These are phyloP conservation scores for Toxotes lorentzi DNA, from an alignment of 2,797 vertebrate genomes.

Conservation along the genomic window DNA sequence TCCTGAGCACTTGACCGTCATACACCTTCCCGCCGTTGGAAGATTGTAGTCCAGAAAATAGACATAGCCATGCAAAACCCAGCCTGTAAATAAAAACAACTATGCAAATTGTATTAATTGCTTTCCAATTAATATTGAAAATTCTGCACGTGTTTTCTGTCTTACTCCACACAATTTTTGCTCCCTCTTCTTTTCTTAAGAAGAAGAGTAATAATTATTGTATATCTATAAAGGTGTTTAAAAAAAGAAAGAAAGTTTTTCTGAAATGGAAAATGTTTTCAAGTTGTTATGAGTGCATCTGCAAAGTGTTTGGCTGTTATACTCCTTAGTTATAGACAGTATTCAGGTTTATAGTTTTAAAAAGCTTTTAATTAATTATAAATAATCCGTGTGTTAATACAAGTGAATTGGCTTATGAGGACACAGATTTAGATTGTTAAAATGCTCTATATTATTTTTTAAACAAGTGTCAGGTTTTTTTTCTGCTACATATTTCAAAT, in stretches of 20 bases:
- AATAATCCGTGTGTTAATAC: neutral
- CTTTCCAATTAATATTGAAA: neutral
- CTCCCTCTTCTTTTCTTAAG: neutral
- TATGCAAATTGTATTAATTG: neutral
- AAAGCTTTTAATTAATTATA: neutral
- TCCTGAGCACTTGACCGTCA: neutral
- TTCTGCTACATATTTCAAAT: neutral
- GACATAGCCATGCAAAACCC: constrained; percentile 16
- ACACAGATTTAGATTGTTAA: neutral
- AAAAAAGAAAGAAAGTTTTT: neutral
- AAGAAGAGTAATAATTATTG: neutral
- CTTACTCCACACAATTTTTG: neutral
- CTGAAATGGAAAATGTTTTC: neutral
- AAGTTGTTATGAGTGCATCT: neutral
- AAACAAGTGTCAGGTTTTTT: too few relatives aligned
- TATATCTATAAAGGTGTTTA: neutral
- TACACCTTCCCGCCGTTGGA: constrained; percentile 56
- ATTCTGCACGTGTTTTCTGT: neutral
- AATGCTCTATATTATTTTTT: too few relatives aligned
- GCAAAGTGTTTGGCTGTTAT: neutral
- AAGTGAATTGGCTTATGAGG: neutral
- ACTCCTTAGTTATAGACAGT: neutral
- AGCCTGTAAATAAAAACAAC: neutral
- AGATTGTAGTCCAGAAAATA: constrained; percentile 59
- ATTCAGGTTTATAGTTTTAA: neutral